Evolutionary conservation across 1,140 invertebrate species (phyloP).

Genomic region (Drosophila aff.): DNA sequence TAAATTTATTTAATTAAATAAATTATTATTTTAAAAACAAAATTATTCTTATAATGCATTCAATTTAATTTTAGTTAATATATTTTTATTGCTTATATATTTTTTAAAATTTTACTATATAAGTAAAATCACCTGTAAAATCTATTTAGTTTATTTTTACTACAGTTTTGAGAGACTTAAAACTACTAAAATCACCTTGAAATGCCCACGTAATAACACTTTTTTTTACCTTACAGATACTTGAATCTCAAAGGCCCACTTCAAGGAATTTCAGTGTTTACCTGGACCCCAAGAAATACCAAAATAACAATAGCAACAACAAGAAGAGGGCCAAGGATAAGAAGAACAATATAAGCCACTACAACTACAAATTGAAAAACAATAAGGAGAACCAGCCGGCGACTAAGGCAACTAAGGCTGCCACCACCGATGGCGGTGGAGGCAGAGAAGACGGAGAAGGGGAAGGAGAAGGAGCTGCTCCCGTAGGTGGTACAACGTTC

Average conservation of each 20-base stretch:
- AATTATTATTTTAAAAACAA: too few relatives aligned
- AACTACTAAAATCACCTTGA: neutral
- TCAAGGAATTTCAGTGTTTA: constrained; percentile 69
- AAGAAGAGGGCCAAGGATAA: constrained; percentile 18
- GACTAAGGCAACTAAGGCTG: constrained; percentile 17
- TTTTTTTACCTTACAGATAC: constrained; percentile 61
- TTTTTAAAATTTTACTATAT: neutral
- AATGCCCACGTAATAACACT: neutral
- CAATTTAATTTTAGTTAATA: too few relatives aligned
- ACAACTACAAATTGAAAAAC: constrained; percentile 76
- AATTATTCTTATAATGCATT: too few relatives aligned
- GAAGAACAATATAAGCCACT: constrained; percentile 58
- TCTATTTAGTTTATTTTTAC: neutral
- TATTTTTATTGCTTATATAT: neutral
- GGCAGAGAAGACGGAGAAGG: neutral
- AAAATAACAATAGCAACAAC: constrained; percentile 44
- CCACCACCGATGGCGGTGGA: neutral
- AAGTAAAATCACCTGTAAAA: too few relatives aligned
- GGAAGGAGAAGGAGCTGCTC: neutral
- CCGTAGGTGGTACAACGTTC: constrained; percentile 19
- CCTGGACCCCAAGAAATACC: constrained; percentile 57
- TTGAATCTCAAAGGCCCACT: constrained; percentile 77
- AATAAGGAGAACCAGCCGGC: constrained; percentile 49
- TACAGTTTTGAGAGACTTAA: neutral
- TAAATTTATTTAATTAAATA: too few relatives aligned